phyloP scores from a whole-genome alignment of 2,797 vertebrate genomes.

The Poeciliopsis infans region DNA sequence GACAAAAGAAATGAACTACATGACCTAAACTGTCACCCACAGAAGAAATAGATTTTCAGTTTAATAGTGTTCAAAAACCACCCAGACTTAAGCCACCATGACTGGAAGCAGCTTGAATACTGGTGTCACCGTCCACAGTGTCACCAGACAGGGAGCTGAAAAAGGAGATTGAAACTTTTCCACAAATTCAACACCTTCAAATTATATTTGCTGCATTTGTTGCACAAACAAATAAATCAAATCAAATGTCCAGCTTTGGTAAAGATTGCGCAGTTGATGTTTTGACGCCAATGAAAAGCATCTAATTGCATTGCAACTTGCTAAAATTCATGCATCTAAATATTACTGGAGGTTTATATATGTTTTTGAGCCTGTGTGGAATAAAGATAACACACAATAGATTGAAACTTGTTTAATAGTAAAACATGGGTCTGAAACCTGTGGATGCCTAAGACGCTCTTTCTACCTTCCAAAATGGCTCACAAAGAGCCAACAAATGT shows the following conservation, averaged over 20 bases:
- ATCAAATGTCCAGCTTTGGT: neutral
- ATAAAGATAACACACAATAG: neutral
- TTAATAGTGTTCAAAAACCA: neutral
- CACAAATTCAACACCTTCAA: neutral
- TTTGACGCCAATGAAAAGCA: neutral
- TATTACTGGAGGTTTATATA: neutral
- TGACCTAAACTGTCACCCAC: neutral
- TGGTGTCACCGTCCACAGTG: neutral
- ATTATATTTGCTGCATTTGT: neutral
- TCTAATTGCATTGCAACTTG: neutral
- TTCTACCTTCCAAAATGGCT: neutral
- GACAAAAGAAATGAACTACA: neutral
- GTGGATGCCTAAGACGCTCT: neutral
- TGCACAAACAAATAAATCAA: neutral
- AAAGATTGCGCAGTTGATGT: neutral
- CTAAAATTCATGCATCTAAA: neutral
- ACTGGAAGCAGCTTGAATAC: neutral
- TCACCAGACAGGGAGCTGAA: neutral
- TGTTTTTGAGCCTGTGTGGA: neutral
- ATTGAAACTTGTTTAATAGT: neutral
- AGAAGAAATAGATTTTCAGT: neutral
- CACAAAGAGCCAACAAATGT: neutral
- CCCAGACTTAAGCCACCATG: neutral
- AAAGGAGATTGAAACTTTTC: neutral
- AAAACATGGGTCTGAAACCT: neutral